Evolutionary conservation across 2,113 vertebrate genomes (phyloP), one percentile per base, ranked within the genome.

Genomic region (Tyto alba): DNA sequence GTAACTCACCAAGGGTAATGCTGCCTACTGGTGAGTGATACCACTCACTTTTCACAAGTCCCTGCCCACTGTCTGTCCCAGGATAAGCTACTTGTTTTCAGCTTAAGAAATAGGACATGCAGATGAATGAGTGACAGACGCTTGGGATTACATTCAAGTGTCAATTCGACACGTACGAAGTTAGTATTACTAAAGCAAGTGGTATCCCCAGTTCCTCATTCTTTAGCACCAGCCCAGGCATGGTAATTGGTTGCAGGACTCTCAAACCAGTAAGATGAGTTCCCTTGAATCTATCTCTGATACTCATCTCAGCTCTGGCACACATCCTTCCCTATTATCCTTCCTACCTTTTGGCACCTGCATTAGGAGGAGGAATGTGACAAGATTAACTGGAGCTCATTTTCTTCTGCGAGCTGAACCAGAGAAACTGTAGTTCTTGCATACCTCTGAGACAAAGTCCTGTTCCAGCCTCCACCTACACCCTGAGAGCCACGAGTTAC

Each of bases 221-320:
- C 93, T 87, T 90, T 16, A 81, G 29, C 67, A 72, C 48, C 73
- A 89, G 89, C 66, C 52, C 52, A 78, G 80, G 77, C 69, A 75
- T 0, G 0, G 62, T 89, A 85, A 95, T 82, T 87, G 43, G 43
- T 87, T 92, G 95, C 83, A 85, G 52, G 56, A 89, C 25, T 78
- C 93, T 63, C 56, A 95, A 94, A 93, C 60, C 77, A 94, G 92
- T 82, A 94, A 63, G 40, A 67, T 95, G 77, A 94, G 94, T 85
- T 93, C 29, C 60, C 69, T 52, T 59, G 16, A 50, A 57, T 13
- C 29, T 81, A 26, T 82, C 85, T 88, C 47, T 71, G 38, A 88
- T 64, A 90, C 56, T 88, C 32, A 90, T 83, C 88, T 83, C 55
- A 34, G 41, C 38, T 86, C 75, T 92, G 86, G 86, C 88, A 94